Evolutionary conservation across 2,888 invertebrate species (phyloP).

Genomic region (Mechanitis messenoides): DNA sequence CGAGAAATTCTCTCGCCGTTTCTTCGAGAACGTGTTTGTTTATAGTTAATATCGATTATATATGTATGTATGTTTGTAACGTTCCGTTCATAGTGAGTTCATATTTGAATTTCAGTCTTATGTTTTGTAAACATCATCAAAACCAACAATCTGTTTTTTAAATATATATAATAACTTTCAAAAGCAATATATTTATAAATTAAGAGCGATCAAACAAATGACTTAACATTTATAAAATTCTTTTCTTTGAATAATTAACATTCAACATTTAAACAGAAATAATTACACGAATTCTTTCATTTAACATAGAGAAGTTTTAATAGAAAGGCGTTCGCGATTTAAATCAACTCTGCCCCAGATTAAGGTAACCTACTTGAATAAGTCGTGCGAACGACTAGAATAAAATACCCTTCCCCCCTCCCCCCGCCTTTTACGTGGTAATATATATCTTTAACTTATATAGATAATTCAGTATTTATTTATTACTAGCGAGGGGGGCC

Average conservation of each 20-base stretch:
- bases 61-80: conserved; percentile 24
- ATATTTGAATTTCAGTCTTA: conserved; percentile 2
- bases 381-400: conserved; percentile 23
- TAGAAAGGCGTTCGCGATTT: conserved; percentile 28
- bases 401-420: conserved; percentile 21
- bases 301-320: conserved; percentile 17
- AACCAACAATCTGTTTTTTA: no score
- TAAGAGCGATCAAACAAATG: no score
- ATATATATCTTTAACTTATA: no score
- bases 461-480: no score
- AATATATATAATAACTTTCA: no score
- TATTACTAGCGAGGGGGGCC: no score
- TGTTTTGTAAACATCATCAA: not conserved
- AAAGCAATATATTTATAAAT: no score
- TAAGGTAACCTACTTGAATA: conserved; percentile 31
- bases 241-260: not conserved
- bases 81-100: conserved; percentile 14
- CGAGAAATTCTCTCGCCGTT: conserved; percentile 18
- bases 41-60: conserved; percentile 15
- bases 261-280: not conserved
- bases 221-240: no score
- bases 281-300: not conserved
- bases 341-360: conserved; percentile 32
- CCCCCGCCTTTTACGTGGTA: conserved; percentile 6
- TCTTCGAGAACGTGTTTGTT: conserved; percentile 19